Conservation (phyloP, 2,113 vertebrate species). For the Haliaeetus leucogaster region DNA sequence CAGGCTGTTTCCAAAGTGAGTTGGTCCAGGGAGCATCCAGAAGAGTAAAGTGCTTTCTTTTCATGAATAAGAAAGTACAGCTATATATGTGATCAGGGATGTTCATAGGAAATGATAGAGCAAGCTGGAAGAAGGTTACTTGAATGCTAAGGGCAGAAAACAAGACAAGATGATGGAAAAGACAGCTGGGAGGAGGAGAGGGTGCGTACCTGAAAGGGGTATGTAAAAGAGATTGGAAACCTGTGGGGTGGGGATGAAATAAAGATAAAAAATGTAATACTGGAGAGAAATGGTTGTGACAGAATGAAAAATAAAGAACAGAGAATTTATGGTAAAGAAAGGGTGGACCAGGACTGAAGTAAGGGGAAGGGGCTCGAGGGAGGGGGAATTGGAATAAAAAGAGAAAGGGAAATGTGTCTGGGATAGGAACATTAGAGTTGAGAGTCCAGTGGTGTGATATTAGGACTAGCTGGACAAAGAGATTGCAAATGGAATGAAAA, state of each 20-base stretch:
- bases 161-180: background rate
- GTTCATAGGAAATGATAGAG: background rate
- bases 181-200: background rate
- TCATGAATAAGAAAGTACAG: background rate
- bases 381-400: background rate
- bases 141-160: background rate
- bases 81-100: background rate
- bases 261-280: background rate
- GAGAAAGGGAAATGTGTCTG: background rate
- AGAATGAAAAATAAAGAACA: background rate
- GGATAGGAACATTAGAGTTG: background rate
- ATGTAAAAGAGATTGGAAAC: background rate
- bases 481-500: background rate
- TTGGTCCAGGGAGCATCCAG: background rate
- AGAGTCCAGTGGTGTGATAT: background rate
- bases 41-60: background rate
- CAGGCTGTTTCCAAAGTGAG: background rate
- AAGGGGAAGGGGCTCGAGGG: fast-evolving
- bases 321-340: background rate
- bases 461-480: background rate
- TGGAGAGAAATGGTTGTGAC: background rate
- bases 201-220: fast-evolving
- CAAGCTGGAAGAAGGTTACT: background rate
- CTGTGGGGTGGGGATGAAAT: background rate
- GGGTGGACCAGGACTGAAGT: background rate